Evolutionary conservation across 2,113 vertebrate genomes (phyloP), one percentile per base, ranked within the genome.

Genomic region (Zapus hudsonius): DNA sequence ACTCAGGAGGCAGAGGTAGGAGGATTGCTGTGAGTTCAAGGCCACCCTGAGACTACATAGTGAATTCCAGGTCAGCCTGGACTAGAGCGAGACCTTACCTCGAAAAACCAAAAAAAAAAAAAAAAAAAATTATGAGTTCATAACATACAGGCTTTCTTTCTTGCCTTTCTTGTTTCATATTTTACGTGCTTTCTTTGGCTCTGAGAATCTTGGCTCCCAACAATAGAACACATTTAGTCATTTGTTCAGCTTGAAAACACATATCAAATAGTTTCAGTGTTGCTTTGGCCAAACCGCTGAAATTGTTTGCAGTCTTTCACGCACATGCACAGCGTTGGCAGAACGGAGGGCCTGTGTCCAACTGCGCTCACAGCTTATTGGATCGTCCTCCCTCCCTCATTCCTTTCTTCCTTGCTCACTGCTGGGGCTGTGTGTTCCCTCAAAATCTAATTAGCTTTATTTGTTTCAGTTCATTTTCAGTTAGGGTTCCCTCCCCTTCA

Each of bases 371-470:
- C 20, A 47, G 52, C 66, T 36, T 42, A n/a, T 44, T 57, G 59
- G 83, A 2, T 31, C 23, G 27, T 1, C 63, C 55, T 23, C 12
- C 8, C n/a, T 40, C 7, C 33, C 19, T 38, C 66, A 33, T 67
- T 84, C 47, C 59, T 61, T 38, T 52, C 80, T 64, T 67, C 33
- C 73, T 47, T 73, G 44, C 23, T 90, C 84, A 15, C 57, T 67
- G 19, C 76, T 87, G 66, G 61, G 91, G 47, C 55, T 87, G 23
- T 59, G n/a, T 66, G 20, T 76, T 66, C 19, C 20, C 44, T 44
- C 78, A 31, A 44, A 67, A 84, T 92, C 81, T 81, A 44, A 61
- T 84, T 88, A 79, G 22, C n/a, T 64, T 95, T 95, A 72, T 89
- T 86, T 86, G 67, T 75, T 66, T 94, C 52, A 38, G 22, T 74